Conservation (phyloP, 2,888 invertebrate genomes). For the Cryptosula pallasiana region DNA sequence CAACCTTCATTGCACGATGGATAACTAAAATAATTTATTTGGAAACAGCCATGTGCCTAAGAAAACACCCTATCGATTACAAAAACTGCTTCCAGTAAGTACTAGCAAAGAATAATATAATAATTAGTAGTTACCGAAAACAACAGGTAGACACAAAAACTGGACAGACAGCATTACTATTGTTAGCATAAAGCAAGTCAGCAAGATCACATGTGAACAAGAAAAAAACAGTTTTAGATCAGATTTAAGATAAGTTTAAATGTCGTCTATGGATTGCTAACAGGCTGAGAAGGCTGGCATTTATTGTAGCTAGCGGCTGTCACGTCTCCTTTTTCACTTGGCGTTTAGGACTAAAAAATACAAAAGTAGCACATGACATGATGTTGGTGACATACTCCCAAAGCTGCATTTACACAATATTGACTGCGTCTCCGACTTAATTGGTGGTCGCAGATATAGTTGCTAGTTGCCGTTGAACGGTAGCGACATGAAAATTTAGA, state of each 20-base stretch:
- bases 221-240: too few species aligned
- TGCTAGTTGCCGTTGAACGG: too few species aligned
- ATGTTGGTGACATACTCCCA: too few species aligned
- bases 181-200: background rate
- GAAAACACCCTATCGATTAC: slow-evolving; percentile 16
- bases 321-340: background rate
- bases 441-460: too few species aligned
- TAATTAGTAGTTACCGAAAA: slow-evolving; percentile 6
- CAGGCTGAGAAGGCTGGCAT: background rate
- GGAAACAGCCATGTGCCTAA: background rate
- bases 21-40: background rate
- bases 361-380: too few species aligned
- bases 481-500: too few species aligned
- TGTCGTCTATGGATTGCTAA: too few species aligned
- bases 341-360: background rate
- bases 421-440: too few species aligned
- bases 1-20: background rate
- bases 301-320: background rate
- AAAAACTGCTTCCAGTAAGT: slow-evolving; percentile 12
- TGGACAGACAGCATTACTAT: background rate
- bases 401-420: too few species aligned
- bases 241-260: too few species aligned
- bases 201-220: background rate
- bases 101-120: background rate
- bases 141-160: slow-evolving; percentile 12